Evolutionary conservation across 2,888 invertebrate species (phyloP).

Genomic region (Sarcophaga caerulescens): DNA sequence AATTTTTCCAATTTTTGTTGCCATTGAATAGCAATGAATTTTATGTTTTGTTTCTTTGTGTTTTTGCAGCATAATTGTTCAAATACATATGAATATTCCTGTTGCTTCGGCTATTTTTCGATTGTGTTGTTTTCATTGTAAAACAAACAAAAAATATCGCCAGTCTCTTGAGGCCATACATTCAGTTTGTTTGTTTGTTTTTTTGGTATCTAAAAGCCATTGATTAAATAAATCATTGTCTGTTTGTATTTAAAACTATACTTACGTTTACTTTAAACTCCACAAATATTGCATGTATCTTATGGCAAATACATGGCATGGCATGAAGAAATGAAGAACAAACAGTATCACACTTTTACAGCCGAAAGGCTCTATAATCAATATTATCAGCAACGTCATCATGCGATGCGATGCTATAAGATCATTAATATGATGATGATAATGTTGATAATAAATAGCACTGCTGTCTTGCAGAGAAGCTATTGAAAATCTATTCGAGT

Average conservation of each 20-base stretch:
- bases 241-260: slow-evolving; percentile 12
- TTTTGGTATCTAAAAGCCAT: slow-evolving; percentile 32
- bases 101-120: background rate
- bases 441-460: slow-evolving; percentile 25
- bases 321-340: background rate
- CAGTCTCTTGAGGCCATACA: slow-evolving; percentile 37
- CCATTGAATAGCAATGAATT: background rate
- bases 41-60: background rate
- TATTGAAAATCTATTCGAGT: slow-evolving; percentile 9
- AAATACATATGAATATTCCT: slow-evolving; percentile 9
- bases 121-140: background rate
- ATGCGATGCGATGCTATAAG: background rate
- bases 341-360: slow-evolving; percentile 56
- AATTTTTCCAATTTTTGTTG: no score
- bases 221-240: slow-evolving; percentile 50
- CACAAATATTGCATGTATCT: no score
- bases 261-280: background rate
- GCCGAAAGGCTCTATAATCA: slow-evolving; percentile 50
- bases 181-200: background rate
- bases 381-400: slow-evolving; percentile 21
- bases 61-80: background rate
- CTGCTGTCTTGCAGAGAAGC: slow-evolving; percentile 22
- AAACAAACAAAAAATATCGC: slow-evolving; percentile 2
- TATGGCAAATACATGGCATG: background rate
- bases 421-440: slow-evolving; percentile 9